These are phyloP conservation scores for Mesaphorura yosii DNA, from an alignment of 1,140 invertebrate genomes.

Conservation along the genomic window DNA sequence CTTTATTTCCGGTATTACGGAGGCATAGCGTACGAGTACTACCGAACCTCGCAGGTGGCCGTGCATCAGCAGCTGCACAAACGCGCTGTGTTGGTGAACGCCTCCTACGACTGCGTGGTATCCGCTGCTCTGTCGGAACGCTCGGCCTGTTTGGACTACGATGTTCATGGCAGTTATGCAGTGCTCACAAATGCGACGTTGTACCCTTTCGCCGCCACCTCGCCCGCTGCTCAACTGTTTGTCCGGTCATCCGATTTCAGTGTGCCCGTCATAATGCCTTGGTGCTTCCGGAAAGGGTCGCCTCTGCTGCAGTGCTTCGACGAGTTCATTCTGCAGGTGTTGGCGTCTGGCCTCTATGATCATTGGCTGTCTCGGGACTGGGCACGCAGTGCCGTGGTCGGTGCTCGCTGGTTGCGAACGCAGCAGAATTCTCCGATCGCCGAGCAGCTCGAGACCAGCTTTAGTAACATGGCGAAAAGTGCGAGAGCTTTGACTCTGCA, in stretches of 20 bases:
- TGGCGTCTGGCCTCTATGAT: slow-evolving; percentile 7
- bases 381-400: not conserved
- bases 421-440: not conserved
- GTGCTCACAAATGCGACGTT: slow-evolving; percentile 7
- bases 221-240: not conserved
- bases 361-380: slow-evolving; percentile 3
- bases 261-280: not conserved
- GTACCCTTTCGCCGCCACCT: not conserved
- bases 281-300: slow-evolving; percentile 4
- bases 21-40: slow-evolving; percentile 6
- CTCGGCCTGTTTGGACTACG: slow-evolving; percentile 8
- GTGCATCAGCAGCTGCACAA: not conserved
- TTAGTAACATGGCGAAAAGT: not conserved
- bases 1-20: slow-evolving; percentile 10
- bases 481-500: not conserved
- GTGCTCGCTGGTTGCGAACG: not conserved
- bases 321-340: not conserved
- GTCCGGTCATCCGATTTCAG: not conserved
- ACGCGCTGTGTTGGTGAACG: not conserved
- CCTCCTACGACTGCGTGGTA: slow-evolving; percentile 6
- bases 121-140: not conserved
- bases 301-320: not conserved
- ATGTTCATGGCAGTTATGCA: slow-evolving; percentile 6
- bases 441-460: not conserved
- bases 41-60: not conserved